Percentiles rank a stretch among this genome's conserved stretches.
Evolutionary conservation across 2,797 vertebrate genomes (phyloP).

Genomic region (Parambassis ranga): DNA sequence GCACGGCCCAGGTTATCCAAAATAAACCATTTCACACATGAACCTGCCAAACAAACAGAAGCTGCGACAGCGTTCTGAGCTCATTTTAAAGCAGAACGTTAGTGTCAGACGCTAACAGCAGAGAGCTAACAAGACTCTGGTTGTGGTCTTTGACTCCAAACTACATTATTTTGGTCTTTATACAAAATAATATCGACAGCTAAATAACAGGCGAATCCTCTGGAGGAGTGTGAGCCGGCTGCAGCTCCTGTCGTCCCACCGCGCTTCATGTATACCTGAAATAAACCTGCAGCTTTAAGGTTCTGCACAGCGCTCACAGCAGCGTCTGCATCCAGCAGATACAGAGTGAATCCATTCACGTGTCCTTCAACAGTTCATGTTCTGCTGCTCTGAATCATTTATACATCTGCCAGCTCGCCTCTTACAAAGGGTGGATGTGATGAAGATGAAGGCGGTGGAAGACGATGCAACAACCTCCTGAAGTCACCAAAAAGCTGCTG

Average conservation of each 20-base stretch:
- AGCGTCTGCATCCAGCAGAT: slow-evolving; percentile 1
- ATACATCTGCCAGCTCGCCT: no score
- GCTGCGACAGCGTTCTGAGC: no score
- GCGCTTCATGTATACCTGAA: slow-evolving; percentile 23
- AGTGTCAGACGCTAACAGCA: no score
- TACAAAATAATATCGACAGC: not conserved
- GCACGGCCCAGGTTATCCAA: no score
- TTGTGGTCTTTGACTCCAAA: not conserved
- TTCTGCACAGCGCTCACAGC: slow-evolving; percentile 16
- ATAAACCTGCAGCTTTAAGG: slow-evolving; percentile 17
- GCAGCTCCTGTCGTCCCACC: slow-evolving; percentile 20
- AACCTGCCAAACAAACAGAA: no score
- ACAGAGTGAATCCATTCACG: not conserved
- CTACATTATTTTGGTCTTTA: not conserved
- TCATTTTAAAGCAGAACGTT: no score
- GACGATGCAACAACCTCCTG: no score
- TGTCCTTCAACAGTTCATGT: not conserved
- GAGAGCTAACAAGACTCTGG: no score
- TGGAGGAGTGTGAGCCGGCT: not conserved
- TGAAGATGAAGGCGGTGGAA: no score
- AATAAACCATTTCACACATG: no score
- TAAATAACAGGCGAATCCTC: fast-evolving
- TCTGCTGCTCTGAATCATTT: slow-evolving; percentile 5
- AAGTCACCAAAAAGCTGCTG: no score
- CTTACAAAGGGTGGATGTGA: no score